Base-by-base conservation (phyloP, 2,888 invertebrate species). In the Phorcus lineatus region DNA sequence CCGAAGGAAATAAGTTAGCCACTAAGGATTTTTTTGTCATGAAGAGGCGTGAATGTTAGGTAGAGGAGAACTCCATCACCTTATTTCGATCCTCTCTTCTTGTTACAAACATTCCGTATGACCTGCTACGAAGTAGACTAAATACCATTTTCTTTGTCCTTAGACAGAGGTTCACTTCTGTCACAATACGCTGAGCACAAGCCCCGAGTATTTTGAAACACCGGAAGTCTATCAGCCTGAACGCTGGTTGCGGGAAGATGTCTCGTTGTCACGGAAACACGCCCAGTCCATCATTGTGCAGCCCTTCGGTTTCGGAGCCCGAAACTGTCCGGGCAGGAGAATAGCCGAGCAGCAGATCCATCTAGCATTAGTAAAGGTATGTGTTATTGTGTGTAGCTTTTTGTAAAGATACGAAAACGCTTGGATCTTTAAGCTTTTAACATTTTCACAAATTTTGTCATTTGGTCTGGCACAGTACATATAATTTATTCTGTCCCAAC, bases 271-370 rank as follows among this genome's bases (percentile, higher is more conserved):
- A 40, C n/a, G 17, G n/a, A 70, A 40, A 13, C 3, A 36, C 7
- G 11, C 19, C 11, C 57, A 40, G 62, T 55, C 62, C 13, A 57
- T 40, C 62, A 62, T 62, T 7, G 77, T 77, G 13, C 22, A 57
- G 24, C 77, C 77, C 3, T 77, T 77, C n/a, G 77, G 77, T 2
- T 55, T 40, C 24, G 77, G 77, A 17, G 17, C 77, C 47, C 28
- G 77, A 24, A 77, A 62, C 40, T 77, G 77, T 17, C 28, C 54
- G 2, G 77, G 77, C 1, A 22, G 77, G n/a, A 24, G 62, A 9
- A 57, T 77, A n/a, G 62, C 77, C 31, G 77, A 77, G 22, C 77
- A 62, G 16, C 77, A 77, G 77, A 17, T 77, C 24, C 62, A 57
- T 22, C 24, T 77, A 47, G 77, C 77, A n/a, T 17, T 77, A 19